phyloP scores from a whole-genome alignment of 2,113 vertebrate species.

The Bubo blakistoni region DNA sequence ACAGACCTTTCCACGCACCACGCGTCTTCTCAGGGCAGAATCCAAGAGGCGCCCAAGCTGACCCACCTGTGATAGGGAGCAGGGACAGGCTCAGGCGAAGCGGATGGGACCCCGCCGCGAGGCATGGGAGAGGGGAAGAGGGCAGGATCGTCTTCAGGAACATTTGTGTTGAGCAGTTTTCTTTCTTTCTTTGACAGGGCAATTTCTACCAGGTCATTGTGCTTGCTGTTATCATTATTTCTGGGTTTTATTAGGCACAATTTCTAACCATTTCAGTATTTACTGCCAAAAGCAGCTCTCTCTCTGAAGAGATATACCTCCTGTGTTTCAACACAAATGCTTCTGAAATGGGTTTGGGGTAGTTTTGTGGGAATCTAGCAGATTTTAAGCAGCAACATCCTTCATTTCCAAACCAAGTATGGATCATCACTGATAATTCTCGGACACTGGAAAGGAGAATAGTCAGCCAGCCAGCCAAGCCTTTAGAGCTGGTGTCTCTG shows the following conservation, averaged over 20 bases:
- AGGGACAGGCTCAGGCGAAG: background rate
- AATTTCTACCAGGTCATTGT: background rate
- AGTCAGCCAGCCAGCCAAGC: background rate
- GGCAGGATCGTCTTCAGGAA: background rate
- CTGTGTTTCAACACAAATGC: background rate
- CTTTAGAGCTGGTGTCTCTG: background rate
- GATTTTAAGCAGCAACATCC: background rate
- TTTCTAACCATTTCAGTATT: background rate
- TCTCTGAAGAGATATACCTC: background rate
- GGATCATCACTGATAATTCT: rapidly evolving
- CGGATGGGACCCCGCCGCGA: background rate
- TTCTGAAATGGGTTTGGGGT: background rate
- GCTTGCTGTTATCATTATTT: background rate
- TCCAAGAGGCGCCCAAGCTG: slow-evolving; percentile 99
- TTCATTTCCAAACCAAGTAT: background rate
- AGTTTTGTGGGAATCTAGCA: background rate
- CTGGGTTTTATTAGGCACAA: background rate
- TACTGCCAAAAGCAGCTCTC: background rate
- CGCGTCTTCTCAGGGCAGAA: slow-evolving; percentile 95
- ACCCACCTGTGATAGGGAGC: slow-evolving; percentile 92
- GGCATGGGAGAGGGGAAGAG: background rate
- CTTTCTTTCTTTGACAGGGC: background rate
- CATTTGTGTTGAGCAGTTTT: background rate
- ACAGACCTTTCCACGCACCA: slow-evolving; percentile 95
- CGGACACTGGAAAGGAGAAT: background rate